phyloP scores from a whole-genome alignment of 2,113 vertebrate species.

The Anser cygnoides region DNA sequence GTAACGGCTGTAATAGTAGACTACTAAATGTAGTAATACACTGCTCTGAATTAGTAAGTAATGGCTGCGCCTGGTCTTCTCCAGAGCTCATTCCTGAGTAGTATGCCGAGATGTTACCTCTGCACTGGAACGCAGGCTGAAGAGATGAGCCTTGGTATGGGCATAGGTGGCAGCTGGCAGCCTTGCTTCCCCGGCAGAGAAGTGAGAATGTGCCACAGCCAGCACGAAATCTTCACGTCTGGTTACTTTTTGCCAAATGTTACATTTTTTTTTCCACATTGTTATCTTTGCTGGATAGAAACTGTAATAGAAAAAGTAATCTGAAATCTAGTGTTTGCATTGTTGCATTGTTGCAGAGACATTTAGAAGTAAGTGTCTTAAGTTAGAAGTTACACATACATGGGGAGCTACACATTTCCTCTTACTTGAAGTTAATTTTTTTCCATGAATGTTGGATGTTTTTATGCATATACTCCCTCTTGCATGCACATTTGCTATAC shows the following conservation, averaged over 20 bases:
- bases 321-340: neutral
- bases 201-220: neutral
- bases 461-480: neutral
- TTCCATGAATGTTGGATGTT: neutral
- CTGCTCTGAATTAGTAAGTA: neutral
- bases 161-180: neutral
- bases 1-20: no score
- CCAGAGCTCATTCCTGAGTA: neutral
- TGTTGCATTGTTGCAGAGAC: neutral
- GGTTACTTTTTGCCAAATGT: neutral
- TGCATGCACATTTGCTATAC: rapidly evolving
- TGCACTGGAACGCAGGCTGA: neutral
- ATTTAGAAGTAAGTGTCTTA: neutral
- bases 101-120: neutral
- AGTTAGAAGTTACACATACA: neutral
- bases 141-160: neutral
- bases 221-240: neutral
- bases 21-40: neutral
- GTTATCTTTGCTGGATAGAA: neutral
- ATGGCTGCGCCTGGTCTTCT: neutral
- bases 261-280: neutral
- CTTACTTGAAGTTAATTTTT: neutral
- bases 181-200: neutral
- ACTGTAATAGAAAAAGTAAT: neutral
- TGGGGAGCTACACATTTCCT: neutral